These are phyloP conservation scores for Anthoscopus minutus DNA, from an alignment of 2,113 vertebrate species.

Conservation along the genomic window DNA sequence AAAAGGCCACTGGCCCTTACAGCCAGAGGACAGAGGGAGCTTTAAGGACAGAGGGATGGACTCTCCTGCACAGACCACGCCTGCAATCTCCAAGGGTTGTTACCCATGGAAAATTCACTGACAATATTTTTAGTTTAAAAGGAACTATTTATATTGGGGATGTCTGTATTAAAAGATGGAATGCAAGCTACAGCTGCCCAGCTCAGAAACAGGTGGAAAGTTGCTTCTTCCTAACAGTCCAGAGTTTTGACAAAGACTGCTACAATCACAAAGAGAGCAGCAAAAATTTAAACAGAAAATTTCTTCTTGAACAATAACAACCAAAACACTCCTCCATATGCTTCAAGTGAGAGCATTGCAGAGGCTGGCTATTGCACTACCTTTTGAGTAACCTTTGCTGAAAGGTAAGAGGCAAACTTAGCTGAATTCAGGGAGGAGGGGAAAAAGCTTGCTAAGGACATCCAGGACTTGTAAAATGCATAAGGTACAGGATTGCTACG, in stretches of 20 bases:
- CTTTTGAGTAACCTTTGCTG: background rate
- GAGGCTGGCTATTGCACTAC: background rate
- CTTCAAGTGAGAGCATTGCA: background rate
- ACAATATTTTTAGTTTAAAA: background rate
- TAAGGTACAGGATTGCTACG: background rate
- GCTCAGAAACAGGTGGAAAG: slow-evolving; percentile 25
- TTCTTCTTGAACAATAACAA: background rate
- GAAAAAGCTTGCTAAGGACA: background rate
- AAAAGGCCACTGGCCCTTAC: background rate
- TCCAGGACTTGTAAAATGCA: background rate
- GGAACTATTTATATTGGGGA: background rate
- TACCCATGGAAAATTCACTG: background rate
- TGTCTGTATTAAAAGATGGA: background rate
- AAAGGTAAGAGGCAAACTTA: background rate
- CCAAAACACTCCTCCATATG: background rate
- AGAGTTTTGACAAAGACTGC: background rate
- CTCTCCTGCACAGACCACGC: background rate
- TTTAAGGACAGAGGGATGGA: background rate
- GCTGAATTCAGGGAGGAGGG: background rate
- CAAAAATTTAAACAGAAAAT: slow-evolving; percentile 17
- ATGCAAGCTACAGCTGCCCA: background rate
- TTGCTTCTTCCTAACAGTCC: background rate
- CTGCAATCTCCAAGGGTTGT: background rate
- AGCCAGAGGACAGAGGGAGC: background rate
- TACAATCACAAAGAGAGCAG: background rate